These are phyloP conservation scores for Hypselothyrea guttata DNA, from an alignment of 2,888 invertebrate species.

Conservation along the genomic window DNA sequence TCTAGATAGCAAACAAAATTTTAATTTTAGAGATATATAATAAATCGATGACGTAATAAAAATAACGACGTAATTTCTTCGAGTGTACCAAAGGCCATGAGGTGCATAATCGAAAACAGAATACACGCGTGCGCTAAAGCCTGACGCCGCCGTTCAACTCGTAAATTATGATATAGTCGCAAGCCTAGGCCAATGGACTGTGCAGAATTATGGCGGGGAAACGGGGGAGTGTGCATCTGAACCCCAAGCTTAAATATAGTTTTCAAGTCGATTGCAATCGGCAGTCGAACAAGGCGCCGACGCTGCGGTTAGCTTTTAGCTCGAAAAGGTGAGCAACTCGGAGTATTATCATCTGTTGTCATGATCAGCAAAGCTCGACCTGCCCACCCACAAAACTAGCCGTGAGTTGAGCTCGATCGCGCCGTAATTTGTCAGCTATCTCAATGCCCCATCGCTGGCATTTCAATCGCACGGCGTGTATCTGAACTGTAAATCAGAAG, in stretches of 20 bases:
- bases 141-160: constrained; percentile 45
- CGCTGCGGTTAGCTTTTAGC: constrained; percentile 1
- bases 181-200: background rate
- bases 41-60: no score
- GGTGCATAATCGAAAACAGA: constrained; percentile 74
- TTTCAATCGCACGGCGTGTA: no score
- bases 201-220: constrained; percentile 4
- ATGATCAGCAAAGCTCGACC: constrained; percentile 19
- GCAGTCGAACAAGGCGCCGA: constrained; percentile 14
- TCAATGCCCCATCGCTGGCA: constrained; percentile 52
- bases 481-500: constrained; percentile 58
- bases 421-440: constrained; percentile 50
- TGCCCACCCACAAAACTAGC: no score
- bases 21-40: no score
- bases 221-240: constrained; percentile 2
- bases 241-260: constrained; percentile 56
- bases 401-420: constrained; percentile 2
- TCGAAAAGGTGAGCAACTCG: constrained; percentile 55
- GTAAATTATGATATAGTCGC: constrained; percentile 70
- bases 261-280: constrained; percentile 64
- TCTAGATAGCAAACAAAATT: no score
- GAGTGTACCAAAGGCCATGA: constrained; percentile 59
- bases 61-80: no score
- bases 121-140: constrained; percentile 55
- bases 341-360: constrained; percentile 24